A percentile compares a stretch with the other conserved stretches of the same genome.
Conservation (phyloP, 1,140 invertebrate species). For the Holcopasites calliopsidis region DNA sequence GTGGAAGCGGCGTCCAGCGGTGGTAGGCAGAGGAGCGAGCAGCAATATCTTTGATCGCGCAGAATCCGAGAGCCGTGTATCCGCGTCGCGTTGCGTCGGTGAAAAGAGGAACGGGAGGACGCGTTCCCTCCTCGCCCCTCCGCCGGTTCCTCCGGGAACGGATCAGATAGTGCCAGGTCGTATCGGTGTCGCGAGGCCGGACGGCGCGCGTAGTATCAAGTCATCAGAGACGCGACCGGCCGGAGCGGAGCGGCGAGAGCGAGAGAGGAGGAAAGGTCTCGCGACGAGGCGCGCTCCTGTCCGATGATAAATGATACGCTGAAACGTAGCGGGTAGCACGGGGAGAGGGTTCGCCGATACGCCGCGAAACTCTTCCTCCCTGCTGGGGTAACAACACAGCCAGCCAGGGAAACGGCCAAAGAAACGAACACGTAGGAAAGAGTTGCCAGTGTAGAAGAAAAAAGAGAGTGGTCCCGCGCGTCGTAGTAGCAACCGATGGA, state of each 20-base stretch:
- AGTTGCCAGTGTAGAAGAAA: background rate
- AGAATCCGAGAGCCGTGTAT: slow-evolving; percentile 21
- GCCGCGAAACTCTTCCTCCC: slow-evolving; percentile 69
- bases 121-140: background rate
- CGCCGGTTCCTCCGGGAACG: background rate
- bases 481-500: background rate
- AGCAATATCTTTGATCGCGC: slow-evolving; percentile 40
- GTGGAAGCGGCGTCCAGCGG: slow-evolving; percentile 21
- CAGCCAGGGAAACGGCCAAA: background rate
- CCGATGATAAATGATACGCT: slow-evolving; percentile 64
- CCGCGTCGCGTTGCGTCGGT: background rate
- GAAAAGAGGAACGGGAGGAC: background rate
- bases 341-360: slow-evolving; percentile 55
- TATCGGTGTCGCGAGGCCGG: slow-evolving; percentile 54
- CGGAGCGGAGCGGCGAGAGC: background rate
- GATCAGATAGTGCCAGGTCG: slow-evolving; percentile 15
- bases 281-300: slow-evolving; percentile 19
- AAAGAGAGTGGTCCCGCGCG: slow-evolving; percentile 33
- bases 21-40: background rate
- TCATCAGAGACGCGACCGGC: slow-evolving; percentile 36
- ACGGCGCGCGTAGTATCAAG: slow-evolving; percentile 40
- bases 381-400: slow-evolving; percentile 51
- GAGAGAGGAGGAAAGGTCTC: background rate
- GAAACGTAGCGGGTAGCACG: slow-evolving; percentile 53
- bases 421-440: slow-evolving; percentile 29